Base-by-base conservation (phyloP, 2,797 vertebrate species). In the Darevskia mixta region DNA sequence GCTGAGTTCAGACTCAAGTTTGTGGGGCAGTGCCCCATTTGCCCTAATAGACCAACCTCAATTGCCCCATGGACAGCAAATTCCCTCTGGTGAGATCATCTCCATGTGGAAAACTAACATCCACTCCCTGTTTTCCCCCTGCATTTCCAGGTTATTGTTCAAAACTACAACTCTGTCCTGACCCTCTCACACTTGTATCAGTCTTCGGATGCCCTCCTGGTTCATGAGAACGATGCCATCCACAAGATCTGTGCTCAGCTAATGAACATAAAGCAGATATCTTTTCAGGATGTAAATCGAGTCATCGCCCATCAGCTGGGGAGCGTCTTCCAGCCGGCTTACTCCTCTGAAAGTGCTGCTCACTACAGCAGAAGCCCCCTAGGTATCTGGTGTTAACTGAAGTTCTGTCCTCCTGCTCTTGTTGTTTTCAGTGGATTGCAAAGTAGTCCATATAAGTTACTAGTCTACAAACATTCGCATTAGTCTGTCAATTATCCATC, bases 151-250 rank as follows among this genome's bases (percentile, higher is more conserved):
- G 98, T 99, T 86, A 99, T 99, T 35, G 98, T 99, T 90, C 99
- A 99, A 95, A 99, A 99, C 96, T 99, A 99, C 95, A 99, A 99
- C 95, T 98, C 98, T 0, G 95, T 98, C 94, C 96, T 99, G 96
- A 99, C 99, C 0, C 96, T 99, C 83, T 98, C 98, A 45, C 98
- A 97, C 87, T 97, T 99, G 83, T 99, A 99, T 96, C 97, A 96
- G 91, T 97, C 98, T 75, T 98, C 99, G 1, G 98, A 99, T 23
- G 98, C 98, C 66, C 96, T 99, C 67, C 96, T 99, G 91, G 97
- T 99, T 88, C 99, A 99, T 6, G 98, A 99, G 95, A 99, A 99
- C 2, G 99, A 99, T 94, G 96, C 96, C 0, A 92, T 98, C 93
- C 98, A 99, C 96, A 97, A 96, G 95, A 98, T 99, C 96, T 99